Conservation (phyloP, 2,888 invertebrate genomes). For the Aphrophora alni region DNA sequence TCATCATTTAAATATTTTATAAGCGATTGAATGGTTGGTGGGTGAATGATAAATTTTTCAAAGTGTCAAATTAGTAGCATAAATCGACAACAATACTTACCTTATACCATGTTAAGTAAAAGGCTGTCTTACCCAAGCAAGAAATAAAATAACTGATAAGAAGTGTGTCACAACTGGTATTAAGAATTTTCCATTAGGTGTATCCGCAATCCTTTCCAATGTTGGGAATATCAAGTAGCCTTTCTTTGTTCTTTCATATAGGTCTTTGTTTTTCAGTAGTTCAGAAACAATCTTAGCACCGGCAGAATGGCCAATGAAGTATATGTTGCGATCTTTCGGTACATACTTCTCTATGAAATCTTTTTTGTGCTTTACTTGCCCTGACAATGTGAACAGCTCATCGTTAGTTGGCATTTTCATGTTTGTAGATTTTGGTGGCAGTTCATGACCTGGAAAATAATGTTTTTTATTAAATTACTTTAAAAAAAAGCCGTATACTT, state of each 20-base stretch:
- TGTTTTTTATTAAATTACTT: neutral
- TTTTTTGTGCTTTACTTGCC: slow-evolving; percentile 79
- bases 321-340: slow-evolving; percentile 73
- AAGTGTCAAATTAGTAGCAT: no score
- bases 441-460: slow-evolving; percentile 55
- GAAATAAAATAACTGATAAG: slow-evolving; percentile 41
- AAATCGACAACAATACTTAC: no score
- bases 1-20: no score
- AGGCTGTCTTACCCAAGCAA: slow-evolving; percentile 48
- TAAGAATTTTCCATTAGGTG: slow-evolving; percentile 75
- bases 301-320: slow-evolving; percentile 90
- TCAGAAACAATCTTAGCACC: slow-evolving; percentile 85
- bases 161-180: slow-evolving; percentile 58
- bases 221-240: slow-evolving; percentile 84
- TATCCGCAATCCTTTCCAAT: slow-evolving; percentile 79
- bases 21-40: no score
- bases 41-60: no score
- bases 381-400: slow-evolving; percentile 71
- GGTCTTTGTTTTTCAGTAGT: slow-evolving; percentile 65
- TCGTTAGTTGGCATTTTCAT: slow-evolving; percentile 55
- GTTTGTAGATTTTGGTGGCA: slow-evolving; percentile 56
- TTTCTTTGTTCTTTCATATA: slow-evolving; percentile 55
- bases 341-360: slow-evolving; percentile 77
- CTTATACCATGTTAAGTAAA: no score
- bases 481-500: neutral